Evolutionary conservation across 2,797 vertebrate genomes (phyloP).

Genomic region (Hephaestus fuliginosus): DNA sequence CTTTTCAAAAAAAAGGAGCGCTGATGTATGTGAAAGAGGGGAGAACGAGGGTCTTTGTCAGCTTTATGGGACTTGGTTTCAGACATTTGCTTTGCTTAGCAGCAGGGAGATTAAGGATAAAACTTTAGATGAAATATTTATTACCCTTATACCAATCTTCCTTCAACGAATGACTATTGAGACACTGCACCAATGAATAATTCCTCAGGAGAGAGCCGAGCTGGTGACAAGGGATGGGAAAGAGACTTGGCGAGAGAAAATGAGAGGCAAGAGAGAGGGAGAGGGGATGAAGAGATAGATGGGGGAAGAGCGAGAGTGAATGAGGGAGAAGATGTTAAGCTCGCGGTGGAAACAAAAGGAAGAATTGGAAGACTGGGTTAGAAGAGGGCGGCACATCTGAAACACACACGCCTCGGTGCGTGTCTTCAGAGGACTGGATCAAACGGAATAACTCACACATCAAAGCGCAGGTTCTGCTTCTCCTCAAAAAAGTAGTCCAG

Average conservation of each 20-base stretch:
- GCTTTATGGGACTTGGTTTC: constrained; percentile 55
- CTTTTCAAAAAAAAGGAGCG: constrained; percentile 61
- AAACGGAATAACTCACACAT: constrained; percentile 91
- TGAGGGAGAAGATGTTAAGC: constrained; percentile 40
- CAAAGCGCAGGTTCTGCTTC: constrained; percentile 96
- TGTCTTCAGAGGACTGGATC: constrained; percentile 61
- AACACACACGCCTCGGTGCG: constrained; percentile 25
- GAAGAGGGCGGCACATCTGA: constrained; percentile 33
- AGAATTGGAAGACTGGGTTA: constrained; percentile 36
- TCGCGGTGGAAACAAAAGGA: constrained; percentile 38
- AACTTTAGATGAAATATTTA: constrained; percentile 82
- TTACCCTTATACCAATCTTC: constrained; percentile 74
- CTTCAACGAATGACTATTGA: constrained; percentile 72
- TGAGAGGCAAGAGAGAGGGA: constrained; percentile 39
- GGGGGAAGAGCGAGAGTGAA: constrained; percentile 26
- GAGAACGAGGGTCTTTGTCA: constrained; percentile 32
- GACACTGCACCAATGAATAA: constrained; percentile 78
- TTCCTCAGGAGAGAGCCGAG: constrained; percentile 71
- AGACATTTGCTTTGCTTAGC: constrained; percentile 73
- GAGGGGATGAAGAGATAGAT: constrained; percentile 34
- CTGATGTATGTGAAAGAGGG: constrained; percentile 30
- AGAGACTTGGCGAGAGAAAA: constrained; percentile 33
- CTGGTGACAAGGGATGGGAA: constrained; percentile 34
- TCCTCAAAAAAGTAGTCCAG: constrained; percentile 98
- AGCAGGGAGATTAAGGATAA: constrained; percentile 74